These are phyloP conservation scores for Halcyon chelicuti DNA, from an alignment of 2,797 vertebrate species.

Conservation along the genomic window DNA sequence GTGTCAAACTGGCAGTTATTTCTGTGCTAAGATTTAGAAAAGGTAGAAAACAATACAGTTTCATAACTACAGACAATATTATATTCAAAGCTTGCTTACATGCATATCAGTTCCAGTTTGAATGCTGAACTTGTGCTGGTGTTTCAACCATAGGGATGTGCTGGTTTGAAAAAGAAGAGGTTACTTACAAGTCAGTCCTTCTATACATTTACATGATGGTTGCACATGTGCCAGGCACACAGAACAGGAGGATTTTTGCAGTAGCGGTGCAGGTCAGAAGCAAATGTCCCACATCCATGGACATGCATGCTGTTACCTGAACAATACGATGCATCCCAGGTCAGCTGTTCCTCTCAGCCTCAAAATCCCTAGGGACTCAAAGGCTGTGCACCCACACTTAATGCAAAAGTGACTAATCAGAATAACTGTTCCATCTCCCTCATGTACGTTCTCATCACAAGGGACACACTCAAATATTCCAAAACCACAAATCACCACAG, in stretches of 20 bases:
- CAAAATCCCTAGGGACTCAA: background rate
- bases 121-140: background rate
- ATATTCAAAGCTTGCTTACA: background rate
- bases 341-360: background rate
- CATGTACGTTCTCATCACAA: background rate
- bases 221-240: background rate
- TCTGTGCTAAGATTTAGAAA: background rate
- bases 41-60: background rate
- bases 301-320: accelerated
- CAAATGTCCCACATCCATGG: background rate
- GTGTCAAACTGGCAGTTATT: background rate
- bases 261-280: background rate
- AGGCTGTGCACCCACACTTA: background rate
- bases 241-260: background rate
- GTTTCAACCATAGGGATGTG: background rate
- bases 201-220: background rate
- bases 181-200: background rate
- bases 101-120: background rate
- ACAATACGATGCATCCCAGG: background rate
- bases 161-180: background rate
- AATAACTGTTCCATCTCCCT: background rate
- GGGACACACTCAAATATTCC: background rate
- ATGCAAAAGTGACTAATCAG: background rate
- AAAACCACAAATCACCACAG: background rate
- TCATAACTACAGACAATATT: background rate